Base-by-base conservation (phyloP, 2,113 vertebrate genomes). In the Accipiter cooperii region DNA sequence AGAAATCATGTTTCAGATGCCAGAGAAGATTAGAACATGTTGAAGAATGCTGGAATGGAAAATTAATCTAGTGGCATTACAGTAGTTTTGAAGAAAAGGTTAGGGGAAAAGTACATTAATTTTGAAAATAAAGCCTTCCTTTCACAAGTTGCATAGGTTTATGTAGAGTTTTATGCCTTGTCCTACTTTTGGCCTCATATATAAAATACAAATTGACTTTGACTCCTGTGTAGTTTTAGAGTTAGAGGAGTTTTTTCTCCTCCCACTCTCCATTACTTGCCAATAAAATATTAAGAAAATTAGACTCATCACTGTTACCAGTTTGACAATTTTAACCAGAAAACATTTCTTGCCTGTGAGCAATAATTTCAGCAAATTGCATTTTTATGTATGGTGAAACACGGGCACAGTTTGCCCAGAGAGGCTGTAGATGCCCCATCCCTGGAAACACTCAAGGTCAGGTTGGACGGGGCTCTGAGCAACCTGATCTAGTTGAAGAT, bases 1-100 rank as follows among this genome's bases (percentile, higher is more conserved):
- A 38, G 49, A 89, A 96, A 61, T 44, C 29, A 49, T 4, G 1
- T 55, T 91, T 94, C 57, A 83, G 52, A 79, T 49, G 31, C 69
- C 84, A 91, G 58, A 85, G 89, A 82, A 93, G 84, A 95, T 96
- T 94, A 93, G 17, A 87, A 68, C 15, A 20, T 31, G 49, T 76
- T 47, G 57, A 95, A 57, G 34, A 91, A 91, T 58, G 80, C 9
- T 71, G 89, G 84, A 95, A 89, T 63, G 70, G 74, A 96, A 97
- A 96, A 91, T 54, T 95, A 93, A 94, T 84, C 95, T 91, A 52
- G 46, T 42, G 51, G 47, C 12, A 49, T 92, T 90, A 71, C 2
- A 4, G 38, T 44, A 88, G 26, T 89, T 93, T 77, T 66, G 52
- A 83, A 75, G 79, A 84, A 81, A 71, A 69, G 5, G n/a, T 66